Conservation (phyloP, 2,113 vertebrate genomes). For the Physeter macrocephalus region DNA sequence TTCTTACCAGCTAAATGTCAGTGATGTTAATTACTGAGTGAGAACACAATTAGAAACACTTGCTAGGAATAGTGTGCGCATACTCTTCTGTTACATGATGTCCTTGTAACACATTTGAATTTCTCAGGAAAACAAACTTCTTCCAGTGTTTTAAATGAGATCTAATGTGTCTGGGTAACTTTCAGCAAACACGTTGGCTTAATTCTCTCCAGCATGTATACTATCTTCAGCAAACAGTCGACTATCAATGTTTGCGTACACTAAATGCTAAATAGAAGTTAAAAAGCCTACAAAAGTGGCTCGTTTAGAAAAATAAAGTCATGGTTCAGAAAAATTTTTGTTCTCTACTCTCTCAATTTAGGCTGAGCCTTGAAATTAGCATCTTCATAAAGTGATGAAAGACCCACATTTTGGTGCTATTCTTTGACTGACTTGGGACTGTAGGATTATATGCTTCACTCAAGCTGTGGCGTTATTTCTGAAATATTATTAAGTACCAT, state of each 20-base stretch:
- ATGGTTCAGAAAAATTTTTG: background rate
- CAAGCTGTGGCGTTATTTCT: constrained; percentile 41
- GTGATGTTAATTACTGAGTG: constrained; percentile 35
- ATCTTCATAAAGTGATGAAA: background rate
- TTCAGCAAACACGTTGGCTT: background rate
- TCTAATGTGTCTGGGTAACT: background rate
- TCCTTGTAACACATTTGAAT: constrained; percentile 58
- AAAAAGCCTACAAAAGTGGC: background rate
- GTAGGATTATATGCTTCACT: background rate
- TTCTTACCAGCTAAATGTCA: constrained; percentile 32
- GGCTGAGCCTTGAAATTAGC: background rate
- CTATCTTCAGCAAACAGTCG: background rate
- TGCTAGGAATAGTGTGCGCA: constrained; percentile 33
- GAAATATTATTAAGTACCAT: background rate
- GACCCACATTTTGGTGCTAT: background rate
- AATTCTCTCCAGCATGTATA: background rate
- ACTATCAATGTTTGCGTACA: background rate
- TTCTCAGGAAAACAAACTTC: background rate
- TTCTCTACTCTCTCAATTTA: background rate
- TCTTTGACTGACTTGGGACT: background rate
- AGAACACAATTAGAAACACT: constrained; percentile 51
- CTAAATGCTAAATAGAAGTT: background rate
- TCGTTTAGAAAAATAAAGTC: background rate
- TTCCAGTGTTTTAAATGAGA: constrained; percentile 10
- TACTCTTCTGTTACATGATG: constrained; percentile 12